Conservation (phyloP, 1,140 invertebrate genomes). For the Euura saliciscinereae region DNA sequence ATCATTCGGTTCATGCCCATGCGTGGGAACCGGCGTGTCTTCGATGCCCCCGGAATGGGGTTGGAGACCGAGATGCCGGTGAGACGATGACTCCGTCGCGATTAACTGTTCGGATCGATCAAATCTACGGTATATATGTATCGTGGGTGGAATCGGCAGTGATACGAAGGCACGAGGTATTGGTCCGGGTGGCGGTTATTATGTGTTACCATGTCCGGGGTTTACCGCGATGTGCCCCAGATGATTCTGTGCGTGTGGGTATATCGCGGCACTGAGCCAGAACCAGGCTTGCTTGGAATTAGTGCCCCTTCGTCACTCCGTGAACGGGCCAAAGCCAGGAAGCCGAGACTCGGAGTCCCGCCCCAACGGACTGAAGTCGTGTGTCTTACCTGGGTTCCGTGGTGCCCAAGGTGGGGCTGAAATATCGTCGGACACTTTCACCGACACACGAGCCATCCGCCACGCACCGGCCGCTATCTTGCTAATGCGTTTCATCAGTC, state of each 20-base stretch:
- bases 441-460: background rate
- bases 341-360: background rate
- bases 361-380: background rate
- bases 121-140: too few relatives aligned
- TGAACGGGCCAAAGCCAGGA: background rate
- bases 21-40: too few relatives aligned
- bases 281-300: background rate
- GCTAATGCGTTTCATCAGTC: background rate
- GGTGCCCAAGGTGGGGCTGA: background rate
- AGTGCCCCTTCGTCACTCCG: background rate
- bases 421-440: background rate
- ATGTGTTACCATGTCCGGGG: background rate
- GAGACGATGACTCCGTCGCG: too few relatives aligned
- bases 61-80: too few relatives aligned
- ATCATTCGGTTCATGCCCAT: too few relatives aligned
- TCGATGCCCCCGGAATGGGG: too few relatives aligned
- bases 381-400: background rate
- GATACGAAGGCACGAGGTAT: background rate
- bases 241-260: constrained; percentile 3
- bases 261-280: background rate
- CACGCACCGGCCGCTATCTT: background rate
- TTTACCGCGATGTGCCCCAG: constrained; percentile 6
- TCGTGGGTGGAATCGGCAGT: background rate
- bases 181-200: too few relatives aligned
- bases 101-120: too few relatives aligned